Evolutionary conservation across 2,797 vertebrate species (phyloP).

Genomic region (Muscicapa comitata): DNA sequence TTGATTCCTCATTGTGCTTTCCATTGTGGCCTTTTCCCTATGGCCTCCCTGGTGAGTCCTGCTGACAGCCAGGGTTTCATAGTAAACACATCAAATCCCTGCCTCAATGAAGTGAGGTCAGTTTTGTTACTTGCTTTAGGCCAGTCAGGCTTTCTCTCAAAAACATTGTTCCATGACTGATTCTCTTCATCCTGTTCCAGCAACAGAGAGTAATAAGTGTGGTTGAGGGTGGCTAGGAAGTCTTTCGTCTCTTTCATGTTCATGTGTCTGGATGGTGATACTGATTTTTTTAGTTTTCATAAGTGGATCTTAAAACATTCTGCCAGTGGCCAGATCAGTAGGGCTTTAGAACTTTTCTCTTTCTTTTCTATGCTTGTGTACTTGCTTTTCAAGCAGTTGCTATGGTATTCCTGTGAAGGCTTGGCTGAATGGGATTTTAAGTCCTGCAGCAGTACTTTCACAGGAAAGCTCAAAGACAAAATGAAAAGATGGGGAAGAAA

Average conservation of each 20-base stretch:
- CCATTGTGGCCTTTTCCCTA: background rate
- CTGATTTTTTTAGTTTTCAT: background rate
- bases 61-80: background rate
- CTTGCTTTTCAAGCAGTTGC: constrained; percentile 28
- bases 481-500: background rate
- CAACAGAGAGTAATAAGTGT: background rate
- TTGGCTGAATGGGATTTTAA: background rate
- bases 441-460: background rate
- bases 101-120: background rate
- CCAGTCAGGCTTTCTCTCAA: background rate
- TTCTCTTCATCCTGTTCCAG: constrained; percentile 45
- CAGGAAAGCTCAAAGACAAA: background rate
- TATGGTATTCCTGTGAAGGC: background rate
- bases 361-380: background rate
- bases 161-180: constrained; percentile 7
- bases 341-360: background rate
- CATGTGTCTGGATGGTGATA: background rate
- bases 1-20: background rate
- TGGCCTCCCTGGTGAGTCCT: background rate
- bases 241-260: constrained; percentile 36
- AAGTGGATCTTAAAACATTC: constrained; percentile 1
- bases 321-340: background rate
- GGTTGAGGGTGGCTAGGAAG: background rate
- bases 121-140: constrained; percentile 21
- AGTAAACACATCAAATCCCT: background rate